Evolutionary conservation across 2,888 invertebrate genomes (phyloP), one percentile per base, ranked within the genome.

Genomic region (Magallana nippona): DNA sequence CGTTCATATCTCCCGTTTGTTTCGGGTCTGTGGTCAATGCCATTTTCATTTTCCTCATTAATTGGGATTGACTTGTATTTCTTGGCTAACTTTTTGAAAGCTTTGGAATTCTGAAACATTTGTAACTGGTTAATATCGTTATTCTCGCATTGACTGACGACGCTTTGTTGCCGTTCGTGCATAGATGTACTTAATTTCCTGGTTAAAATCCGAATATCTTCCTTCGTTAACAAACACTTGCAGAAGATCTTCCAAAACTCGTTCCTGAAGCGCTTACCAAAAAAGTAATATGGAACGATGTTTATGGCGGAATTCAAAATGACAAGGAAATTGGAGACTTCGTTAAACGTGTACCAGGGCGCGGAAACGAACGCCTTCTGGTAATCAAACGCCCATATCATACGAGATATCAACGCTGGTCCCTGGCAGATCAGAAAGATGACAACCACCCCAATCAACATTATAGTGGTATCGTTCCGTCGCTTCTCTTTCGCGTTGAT

Each of bases 201-300:
- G 1, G 88, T 89, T 22, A 92, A 89, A 79, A 87, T 88, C 17
- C 88, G 82, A 10, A 91, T 85, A 63, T 91, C 90, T 57, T 90
- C 89, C 55, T 89, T 89, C 27, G 90, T 89, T 11, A 92, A 89
- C 77, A 92, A 88, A 83, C 92, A 93, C 13, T 87, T 87, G 84
- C 93, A 93, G 88, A 94, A 93, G 10, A 93, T 82, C 57, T 90
- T 86, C 92, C 92, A 92, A 88, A 94, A 93, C 85, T 94, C 92
- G 55, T 87, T 87, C 8, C 94, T 91, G 86, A 94, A 94, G 82
- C 92, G 91, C 84, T 91, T 88, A 22, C 94, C 94, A 85, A 94
- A 94, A 85, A 94, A 92, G 86, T 94, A 94, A 88, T 94, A 94
- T 83, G 94, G 94, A 82, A 94, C 91, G 87, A 94, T 93, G 89